phyloP scores from a whole-genome alignment of 2,113 vertebrate genomes.

The Ammodytes dubius region DNA sequence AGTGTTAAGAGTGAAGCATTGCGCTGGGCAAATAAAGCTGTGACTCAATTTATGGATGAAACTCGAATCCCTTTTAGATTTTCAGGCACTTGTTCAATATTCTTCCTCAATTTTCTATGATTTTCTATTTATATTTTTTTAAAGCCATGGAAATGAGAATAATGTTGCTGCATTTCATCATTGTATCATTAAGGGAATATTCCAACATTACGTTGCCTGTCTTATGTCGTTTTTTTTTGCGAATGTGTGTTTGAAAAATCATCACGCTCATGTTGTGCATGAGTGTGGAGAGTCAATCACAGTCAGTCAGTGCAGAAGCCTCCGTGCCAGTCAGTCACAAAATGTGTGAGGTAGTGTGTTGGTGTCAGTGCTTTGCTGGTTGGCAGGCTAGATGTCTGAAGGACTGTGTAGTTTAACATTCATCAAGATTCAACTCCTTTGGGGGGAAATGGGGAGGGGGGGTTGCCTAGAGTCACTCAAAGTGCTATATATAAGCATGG shows the following conservation, averaged over 20 bases:
- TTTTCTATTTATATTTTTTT: background rate
- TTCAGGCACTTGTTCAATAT: conserved; percentile 39
- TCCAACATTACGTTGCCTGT: background rate
- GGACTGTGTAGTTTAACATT: conserved; percentile 74
- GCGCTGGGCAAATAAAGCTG: conserved; percentile 36
- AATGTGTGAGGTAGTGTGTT: conserved; percentile 87
- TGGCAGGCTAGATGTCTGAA: conserved; percentile 73
- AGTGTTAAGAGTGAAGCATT: conserved; percentile 49
- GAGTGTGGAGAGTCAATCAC: conserved; percentile 47
- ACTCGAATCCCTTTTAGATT: conserved; percentile 27
- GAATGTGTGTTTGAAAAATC: conserved; percentile 43
- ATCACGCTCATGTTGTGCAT: conserved; percentile 41
- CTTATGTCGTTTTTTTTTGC: conserved; percentile 3
- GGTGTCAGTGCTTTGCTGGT: conserved; percentile 86
- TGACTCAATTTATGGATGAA: conserved; percentile 26
- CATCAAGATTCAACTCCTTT: conserved; percentile 70
- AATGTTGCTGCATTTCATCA: background rate
- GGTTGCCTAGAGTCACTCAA: conserved; percentile 72
- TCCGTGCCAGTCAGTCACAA: conserved; percentile 76
- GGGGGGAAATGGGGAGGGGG: background rate
- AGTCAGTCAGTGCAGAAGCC: conserved; percentile 68
- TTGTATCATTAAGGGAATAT: conserved; percentile 20
- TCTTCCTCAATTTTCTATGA: conserved; percentile 2
- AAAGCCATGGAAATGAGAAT: conserved; percentile 16
- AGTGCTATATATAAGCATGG: conserved; percentile 77